phyloP scores from a whole-genome alignment of 30 jellyfish, hydroid and myxozoan species.

The Hydractinia echinata region DNA sequence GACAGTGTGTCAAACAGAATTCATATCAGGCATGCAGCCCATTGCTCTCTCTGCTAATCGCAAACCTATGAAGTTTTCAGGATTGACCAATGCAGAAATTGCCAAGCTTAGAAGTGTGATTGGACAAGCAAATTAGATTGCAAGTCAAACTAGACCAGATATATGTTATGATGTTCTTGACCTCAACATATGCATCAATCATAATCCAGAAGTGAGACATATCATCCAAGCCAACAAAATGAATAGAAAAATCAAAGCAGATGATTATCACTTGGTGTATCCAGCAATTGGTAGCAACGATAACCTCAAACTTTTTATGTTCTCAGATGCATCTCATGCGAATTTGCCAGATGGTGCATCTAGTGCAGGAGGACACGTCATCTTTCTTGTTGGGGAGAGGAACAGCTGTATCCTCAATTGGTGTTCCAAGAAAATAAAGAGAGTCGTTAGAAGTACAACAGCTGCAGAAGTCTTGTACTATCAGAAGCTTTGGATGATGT shows the following conservation, averaged over 20 bases:
- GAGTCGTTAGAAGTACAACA: too few relatives aligned
- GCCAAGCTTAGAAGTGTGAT: conserved; percentile 7
- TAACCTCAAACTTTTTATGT: neutral
- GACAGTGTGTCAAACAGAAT: neutral
- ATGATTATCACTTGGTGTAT: neutral
- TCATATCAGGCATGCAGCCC: too few relatives aligned
- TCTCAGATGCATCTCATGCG: neutral
- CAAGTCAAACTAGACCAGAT: conserved; percentile 41
- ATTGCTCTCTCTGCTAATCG: neutral
- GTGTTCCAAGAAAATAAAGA: too few relatives aligned
- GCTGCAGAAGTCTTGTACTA: too few relatives aligned
- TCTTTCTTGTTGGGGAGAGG: neutral
- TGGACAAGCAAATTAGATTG: conserved; percentile 34
- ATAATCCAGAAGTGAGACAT: neutral
- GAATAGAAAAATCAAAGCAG: neutral
- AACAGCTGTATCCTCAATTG: too few relatives aligned
- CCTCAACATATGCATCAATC: conserved; percentile 1
- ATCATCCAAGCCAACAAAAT: neutral
- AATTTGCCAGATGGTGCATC: neutral
- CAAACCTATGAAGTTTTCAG: neutral
- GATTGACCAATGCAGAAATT: neutral
- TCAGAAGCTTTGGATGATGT: too few relatives aligned
- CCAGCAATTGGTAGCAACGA: neutral
- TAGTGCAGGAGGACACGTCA: neutral
- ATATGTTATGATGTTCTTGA: conserved; percentile 29